phyloP scores from a whole-genome alignment of 2,797 vertebrate genomes.

The Meriones psammophilus region DNA sequence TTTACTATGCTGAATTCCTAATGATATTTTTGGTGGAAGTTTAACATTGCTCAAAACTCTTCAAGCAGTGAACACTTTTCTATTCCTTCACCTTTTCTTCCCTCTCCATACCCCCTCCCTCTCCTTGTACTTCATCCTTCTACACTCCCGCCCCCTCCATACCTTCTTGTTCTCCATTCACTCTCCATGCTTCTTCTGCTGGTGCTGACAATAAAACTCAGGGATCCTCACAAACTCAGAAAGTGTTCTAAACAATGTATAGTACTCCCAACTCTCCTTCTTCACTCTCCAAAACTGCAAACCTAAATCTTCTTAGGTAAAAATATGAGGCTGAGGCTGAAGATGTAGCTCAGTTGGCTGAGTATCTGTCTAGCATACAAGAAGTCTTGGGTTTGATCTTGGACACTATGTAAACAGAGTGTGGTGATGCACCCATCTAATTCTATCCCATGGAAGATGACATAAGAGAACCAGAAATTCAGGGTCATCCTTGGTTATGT shows the following conservation, averaged over 20 bases:
- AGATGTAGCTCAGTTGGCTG: not conserved
- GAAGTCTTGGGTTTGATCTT: not conserved
- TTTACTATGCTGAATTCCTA: not conserved
- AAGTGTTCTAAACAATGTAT: not conserved
- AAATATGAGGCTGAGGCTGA: not conserved
- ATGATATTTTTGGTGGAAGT: constrained; percentile 49
- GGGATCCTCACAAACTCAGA: not conserved
- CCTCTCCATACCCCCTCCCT: not conserved
- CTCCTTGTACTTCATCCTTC: too few species aligned
- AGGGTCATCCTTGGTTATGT: not conserved
- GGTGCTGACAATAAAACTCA: not conserved
- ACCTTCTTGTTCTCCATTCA: not conserved
- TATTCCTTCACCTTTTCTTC: not conserved
- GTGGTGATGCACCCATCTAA: not conserved
- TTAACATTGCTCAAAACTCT: constrained; percentile 39
- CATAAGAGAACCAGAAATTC: not conserved
- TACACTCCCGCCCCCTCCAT: not conserved
- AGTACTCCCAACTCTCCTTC: too few species aligned
- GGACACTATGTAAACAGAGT: not conserved
- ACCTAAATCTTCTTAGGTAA: constrained; percentile 44
- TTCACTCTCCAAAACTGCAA: not conserved
- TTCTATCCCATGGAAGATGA: not conserved
- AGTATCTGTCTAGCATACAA: not conserved
- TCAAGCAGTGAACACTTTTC: not conserved
- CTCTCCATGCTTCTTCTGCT: not conserved